Base-by-base conservation (phyloP, 2,888 invertebrate genomes). In the Drosophila paranaensis region DNA sequence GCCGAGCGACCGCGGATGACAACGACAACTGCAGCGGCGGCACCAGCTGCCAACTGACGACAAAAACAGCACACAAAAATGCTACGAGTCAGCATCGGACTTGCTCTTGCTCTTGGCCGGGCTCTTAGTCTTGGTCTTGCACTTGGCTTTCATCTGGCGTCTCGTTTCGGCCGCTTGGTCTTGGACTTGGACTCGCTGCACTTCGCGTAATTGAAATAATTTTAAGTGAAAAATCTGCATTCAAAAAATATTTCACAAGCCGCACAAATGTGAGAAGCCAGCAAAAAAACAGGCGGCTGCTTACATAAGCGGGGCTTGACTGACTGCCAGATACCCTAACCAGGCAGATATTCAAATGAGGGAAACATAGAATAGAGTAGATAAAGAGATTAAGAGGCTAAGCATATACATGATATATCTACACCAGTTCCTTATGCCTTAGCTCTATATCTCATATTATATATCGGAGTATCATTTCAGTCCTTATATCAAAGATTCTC, bases 171-270 rank as follows among this genome's bases (percentile, higher is more conserved):
- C 48, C 48, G 14, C 25, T 46, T 46, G 45, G 56, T 13, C 60
- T 67, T 68, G 56, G 43, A 25, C 53, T 69, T 67, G 50, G 53
- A 35, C 63, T 27, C 37, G 54, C 40, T 81, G 83, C 83, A 82
- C 84, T 86, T 81, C 68, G 74, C 88, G 88, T 86, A 86, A 86
- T 86, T 86, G 86, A 86, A 86, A 86, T 86, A 88, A 86, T 86
- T 86, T 86, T 82, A 86, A 86, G 88, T 88, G 87, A 86, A 86
- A 87, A 86, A 86, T 86, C 84, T 86, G 86, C 87, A 84, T 86
- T 86, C 82, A 88, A 86, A 88, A 86, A 83, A 86, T 83, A 83
- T 80, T 81, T 88, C 80, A 86, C 54, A 81, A 74, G 78, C 58
- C 56, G 61, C 71, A 72, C 69, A 85, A 79, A 82, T 77, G 74